Conservation (phyloP, 2,797 vertebrate species). For the Sebastes kiyomatsui region DNA sequence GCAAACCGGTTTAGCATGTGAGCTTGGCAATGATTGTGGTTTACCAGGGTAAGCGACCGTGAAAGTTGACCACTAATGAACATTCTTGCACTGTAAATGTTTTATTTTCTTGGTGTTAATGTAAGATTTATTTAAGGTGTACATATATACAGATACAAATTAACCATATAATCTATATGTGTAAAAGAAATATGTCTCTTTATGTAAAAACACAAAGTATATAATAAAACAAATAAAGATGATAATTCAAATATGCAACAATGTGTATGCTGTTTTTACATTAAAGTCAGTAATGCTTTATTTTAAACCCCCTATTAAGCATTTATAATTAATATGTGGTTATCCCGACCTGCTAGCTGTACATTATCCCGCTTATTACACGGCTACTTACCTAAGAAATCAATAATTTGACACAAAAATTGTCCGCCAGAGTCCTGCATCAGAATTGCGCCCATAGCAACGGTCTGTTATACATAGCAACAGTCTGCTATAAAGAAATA, state of each 20-base stretch:
- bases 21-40: conserved; percentile 53
- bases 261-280: conserved; percentile 25
- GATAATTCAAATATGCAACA: conserved; percentile 76
- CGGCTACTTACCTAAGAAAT: too few species aligned
- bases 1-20: conserved; percentile 29
- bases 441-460: too few species aligned
- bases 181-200: conserved; percentile 84
- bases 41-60: conserved; percentile 42
- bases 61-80: conserved; percentile 58
- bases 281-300: background rate
- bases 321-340: background rate
- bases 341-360: too few species aligned
- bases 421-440: too few species aligned
- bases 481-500: too few species aligned
- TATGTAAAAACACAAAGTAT: conserved; percentile 86
- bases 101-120: conserved; percentile 81
- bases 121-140: conserved; percentile 82
- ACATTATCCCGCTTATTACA: background rate
- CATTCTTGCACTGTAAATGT: conserved; percentile 81
- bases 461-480: too few species aligned
- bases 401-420: too few species aligned
- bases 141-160: conserved; percentile 84
- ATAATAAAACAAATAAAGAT: conserved; percentile 84
- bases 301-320: background rate
- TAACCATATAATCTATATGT: conserved; percentile 85